A percentile compares a stretch with the other conserved stretches of the same genome.
Conservation (phyloP, 1,140 invertebrate genomes). For the Neodiprion virginianus region DNA sequence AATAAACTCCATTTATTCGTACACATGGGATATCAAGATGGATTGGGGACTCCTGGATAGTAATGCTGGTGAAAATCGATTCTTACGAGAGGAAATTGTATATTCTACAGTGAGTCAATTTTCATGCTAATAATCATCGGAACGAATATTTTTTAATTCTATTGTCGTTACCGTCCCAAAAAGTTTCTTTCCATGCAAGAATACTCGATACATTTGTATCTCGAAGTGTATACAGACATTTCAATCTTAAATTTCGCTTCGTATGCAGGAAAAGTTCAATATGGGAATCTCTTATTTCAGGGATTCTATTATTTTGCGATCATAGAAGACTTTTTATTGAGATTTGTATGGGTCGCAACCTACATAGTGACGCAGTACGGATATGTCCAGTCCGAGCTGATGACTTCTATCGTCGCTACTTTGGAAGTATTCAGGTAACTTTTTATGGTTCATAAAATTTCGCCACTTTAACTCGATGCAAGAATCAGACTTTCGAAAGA, state of each 20-base stretch:
- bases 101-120: slow-evolving; percentile 65
- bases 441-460: background rate
- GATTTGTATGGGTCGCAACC: slow-evolving; percentile 92
- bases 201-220: slow-evolving; percentile 46
- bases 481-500: background rate
- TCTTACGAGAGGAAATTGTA: slow-evolving; percentile 72
- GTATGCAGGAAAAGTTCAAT: slow-evolving; percentile 4
- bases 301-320: slow-evolving; percentile 98
- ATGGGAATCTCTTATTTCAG: slow-evolving; percentile 61
- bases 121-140: background rate
- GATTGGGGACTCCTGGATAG: slow-evolving; percentile 91
- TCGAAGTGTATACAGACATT: background rate
- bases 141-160: slow-evolving; percentile 26
- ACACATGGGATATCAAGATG: slow-evolving; percentile 91
- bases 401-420: slow-evolving; percentile 88
- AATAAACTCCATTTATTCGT: slow-evolving; percentile 80
- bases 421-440: slow-evolving; percentile 92
- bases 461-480: background rate
- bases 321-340: slow-evolving; percentile 91
- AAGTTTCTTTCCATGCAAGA: slow-evolving; percentile 40
- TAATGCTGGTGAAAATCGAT: slow-evolving; percentile 79
- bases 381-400: slow-evolving; percentile 81
- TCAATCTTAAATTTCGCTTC: background rate
- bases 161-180: slow-evolving; percentile 17
- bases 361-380: slow-evolving; percentile 87